A percentile compares a stretch with the other conserved stretches of the same genome.
phyloP scores from a whole-genome alignment of 1,140 invertebrate genomes.

The Colletes gigas region DNA sequence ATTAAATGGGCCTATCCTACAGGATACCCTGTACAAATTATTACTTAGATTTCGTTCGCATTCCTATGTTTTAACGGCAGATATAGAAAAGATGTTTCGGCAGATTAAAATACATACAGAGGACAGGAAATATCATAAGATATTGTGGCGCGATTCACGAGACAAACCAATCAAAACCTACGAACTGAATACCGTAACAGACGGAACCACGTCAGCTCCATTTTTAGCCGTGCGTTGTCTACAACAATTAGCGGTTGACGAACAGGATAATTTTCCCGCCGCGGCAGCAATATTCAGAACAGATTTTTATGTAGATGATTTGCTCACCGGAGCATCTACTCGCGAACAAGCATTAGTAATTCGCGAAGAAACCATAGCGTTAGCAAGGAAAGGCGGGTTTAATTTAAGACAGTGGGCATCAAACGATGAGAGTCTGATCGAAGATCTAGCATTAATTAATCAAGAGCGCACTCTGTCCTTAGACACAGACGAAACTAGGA shows the following conservation, averaged over 20 bases:
- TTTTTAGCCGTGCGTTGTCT: not conserved
- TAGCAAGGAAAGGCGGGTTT: not conserved
- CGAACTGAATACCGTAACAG: not conserved
- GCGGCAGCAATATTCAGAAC: not conserved
- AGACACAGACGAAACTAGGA: too few species aligned
- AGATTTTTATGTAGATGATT: conserved; percentile 6
- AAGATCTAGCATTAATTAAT: not conserved
- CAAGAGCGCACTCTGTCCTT: not conserved
- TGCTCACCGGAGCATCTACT: too few species aligned
- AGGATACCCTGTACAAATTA: not conserved
- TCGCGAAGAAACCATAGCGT: not conserved
- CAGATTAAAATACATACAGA: not conserved
- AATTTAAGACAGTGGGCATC: not conserved
- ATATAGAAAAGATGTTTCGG: conserved; percentile 6
- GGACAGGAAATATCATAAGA: not conserved
- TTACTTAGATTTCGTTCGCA: not conserved
- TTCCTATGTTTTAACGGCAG: not conserved
- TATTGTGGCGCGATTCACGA: not conserved
- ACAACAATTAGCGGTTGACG: not conserved
- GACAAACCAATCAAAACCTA: not conserved
- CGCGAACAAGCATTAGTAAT: not conserved
- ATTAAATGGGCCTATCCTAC: not conserved
- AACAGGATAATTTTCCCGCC: not conserved
- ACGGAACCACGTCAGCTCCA: too few species aligned
- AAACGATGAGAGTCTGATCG: not conserved